Conservation (phyloP, 2,797 vertebrate genomes). For the Brotula barbata region DNA sequence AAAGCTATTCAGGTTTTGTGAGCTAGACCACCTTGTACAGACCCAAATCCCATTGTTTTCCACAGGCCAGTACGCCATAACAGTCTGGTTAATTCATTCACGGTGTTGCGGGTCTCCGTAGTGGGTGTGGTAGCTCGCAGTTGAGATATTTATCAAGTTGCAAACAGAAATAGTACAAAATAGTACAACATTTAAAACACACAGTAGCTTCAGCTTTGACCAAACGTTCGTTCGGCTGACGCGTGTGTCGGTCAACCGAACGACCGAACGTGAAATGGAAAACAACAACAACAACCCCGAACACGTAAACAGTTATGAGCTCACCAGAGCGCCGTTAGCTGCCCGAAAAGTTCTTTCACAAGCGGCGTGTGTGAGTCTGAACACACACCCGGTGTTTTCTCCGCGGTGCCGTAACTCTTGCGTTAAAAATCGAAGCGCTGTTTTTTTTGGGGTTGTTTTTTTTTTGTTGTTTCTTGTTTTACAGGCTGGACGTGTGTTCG, state of each 20-base stretch:
- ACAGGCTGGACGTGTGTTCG: slow-evolving; percentile 67
- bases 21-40: neutral
- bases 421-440: slow-evolving; percentile 18
- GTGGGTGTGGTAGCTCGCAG: slow-evolving; percentile 50
- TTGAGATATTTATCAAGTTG: neutral
- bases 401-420: slow-evolving; percentile 28
- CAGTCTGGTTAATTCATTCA: slow-evolving; percentile 6
- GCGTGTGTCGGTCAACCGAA: no score
- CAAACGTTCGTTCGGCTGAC: no score
- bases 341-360: neutral
- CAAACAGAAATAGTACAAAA: neutral
- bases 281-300: no score
- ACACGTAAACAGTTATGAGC: neutral
- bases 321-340: slow-evolving; percentile 12
- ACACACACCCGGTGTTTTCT: slow-evolving; percentile 59
- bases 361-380: slow-evolving; percentile 8
- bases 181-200: neutral
- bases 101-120: neutral
- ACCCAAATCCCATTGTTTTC: neutral
- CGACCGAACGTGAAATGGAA: no score
- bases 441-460: neutral
- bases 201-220: neutral
- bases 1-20: accelerated
- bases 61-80: slow-evolving; percentile 28
- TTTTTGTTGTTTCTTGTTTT: neutral